Conservation (phyloP, 2,888 invertebrate species). For the Achlya flavicornis region DNA sequence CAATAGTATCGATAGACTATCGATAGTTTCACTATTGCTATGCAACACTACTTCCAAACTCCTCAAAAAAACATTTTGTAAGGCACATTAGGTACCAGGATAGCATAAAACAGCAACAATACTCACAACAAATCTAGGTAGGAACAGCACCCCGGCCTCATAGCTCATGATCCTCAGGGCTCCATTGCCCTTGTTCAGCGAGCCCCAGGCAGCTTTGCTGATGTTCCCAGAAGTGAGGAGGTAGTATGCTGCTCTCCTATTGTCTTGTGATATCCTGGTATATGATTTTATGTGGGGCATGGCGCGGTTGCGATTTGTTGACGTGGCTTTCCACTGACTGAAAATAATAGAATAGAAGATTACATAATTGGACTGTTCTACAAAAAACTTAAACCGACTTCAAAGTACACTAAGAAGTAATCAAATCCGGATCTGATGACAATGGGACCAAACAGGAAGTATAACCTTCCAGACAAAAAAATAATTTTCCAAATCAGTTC, state of each 20-base stretch:
- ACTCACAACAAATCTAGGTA: conserved; percentile 92
- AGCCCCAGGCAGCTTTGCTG: conserved; percentile 99
- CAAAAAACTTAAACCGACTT: too few relatives aligned
- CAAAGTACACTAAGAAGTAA: too few relatives aligned
- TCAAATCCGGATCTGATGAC: too few relatives aligned
- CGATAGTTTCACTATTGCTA: too few relatives aligned
- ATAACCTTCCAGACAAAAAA: too few relatives aligned
- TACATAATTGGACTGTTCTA: too few relatives aligned
- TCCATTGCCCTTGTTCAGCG: conserved; percentile 81
- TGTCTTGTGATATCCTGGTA: conserved; percentile 88
- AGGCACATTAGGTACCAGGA: neutral
- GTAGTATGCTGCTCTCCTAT: conserved; percentile 90
- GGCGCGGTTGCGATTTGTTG: conserved; percentile 88
- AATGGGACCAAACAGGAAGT: too few relatives aligned
- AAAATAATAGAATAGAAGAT: conserved; percentile 8
- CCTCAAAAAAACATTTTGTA: too few relatives aligned
- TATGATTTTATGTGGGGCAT: conserved; percentile 99
- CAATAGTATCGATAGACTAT: too few relatives aligned
- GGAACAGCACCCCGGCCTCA: conserved; percentile 94
- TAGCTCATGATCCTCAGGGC: conserved; percentile 91
- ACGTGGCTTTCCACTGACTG: conserved; percentile 93
- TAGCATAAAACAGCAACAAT: conserved; percentile 16
- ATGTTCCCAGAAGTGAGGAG: conserved; percentile 96
- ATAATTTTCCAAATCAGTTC: too few relatives aligned
- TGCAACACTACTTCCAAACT: too few relatives aligned